Evolutionary conservation across 1,140 invertebrate species (phyloP).

Genomic region (Epicauta chinensis): DNA sequence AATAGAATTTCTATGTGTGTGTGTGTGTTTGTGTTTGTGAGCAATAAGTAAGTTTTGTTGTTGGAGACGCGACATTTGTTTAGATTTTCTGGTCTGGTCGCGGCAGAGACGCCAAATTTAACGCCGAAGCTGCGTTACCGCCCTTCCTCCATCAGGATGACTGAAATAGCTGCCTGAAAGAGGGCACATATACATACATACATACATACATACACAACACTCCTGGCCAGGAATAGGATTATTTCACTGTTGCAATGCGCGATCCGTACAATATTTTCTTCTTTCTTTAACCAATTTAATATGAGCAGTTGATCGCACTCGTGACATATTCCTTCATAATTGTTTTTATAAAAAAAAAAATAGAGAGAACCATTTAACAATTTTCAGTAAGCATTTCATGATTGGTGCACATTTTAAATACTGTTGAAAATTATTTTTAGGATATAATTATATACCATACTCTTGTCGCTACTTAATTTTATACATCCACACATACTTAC

Average conservation of each 20-base stretch:
- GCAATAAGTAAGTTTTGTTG: conserved; percentile 25
- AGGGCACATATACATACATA: conserved; percentile 13
- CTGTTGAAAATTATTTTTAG: conserved; percentile 21
- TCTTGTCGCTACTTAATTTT: conserved; percentile 32
- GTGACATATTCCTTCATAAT: conserved; percentile 15
- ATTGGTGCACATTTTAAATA: conserved; percentile 15
- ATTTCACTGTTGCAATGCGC: conserved; percentile 16
- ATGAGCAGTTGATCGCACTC: conserved; percentile 1
- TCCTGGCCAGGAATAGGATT: conserved; percentile 25
- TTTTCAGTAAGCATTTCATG: conserved; percentile 22
- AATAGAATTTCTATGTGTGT: no score
- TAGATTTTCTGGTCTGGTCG: conserved; percentile 31
- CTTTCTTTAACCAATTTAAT: conserved; percentile 1
- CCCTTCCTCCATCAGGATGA: conserved; percentile 19
- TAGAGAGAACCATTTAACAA: no score
- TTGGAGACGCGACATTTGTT: conserved; percentile 30
- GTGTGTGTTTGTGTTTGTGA: neutral
- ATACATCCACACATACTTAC: conserved; percentile 11
- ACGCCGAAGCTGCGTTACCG: conserved; percentile 20
- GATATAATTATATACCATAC: conserved; percentile 11
- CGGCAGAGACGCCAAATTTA: conserved; percentile 30
- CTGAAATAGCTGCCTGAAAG: conserved; percentile 29
- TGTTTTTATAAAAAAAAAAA: conserved; percentile 20
- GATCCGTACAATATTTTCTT: conserved; percentile 5
- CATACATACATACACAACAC: no score